These are phyloP conservation scores for Boleophthalmus pectinirostris DNA, from an alignment of 2,113 vertebrate genomes.

Conservation along the genomic window DNA sequence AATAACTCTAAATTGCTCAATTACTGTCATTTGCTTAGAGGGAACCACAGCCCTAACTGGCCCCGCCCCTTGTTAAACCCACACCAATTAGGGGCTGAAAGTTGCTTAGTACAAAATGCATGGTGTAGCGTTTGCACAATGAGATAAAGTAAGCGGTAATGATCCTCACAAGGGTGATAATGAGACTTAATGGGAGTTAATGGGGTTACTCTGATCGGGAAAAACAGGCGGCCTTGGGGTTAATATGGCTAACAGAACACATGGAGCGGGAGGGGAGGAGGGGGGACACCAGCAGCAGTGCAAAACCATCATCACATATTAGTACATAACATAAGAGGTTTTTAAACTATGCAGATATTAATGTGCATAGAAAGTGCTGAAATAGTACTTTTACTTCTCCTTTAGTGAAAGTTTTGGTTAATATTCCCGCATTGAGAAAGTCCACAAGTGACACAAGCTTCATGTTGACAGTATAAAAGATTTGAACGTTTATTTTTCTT, in stretches of 20 bases:
- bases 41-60: slow-evolving; percentile 24
- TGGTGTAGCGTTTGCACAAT: slow-evolving; percentile 51
- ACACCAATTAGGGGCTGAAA: slow-evolving; percentile 31
- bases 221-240: slow-evolving; percentile 60
- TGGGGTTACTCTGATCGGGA: slow-evolving; percentile 67
- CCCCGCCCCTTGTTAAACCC: slow-evolving; percentile 11
- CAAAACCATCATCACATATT: neutral
- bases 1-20: slow-evolving; percentile 40
- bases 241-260: slow-evolving; percentile 65
- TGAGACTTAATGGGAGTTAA: slow-evolving; percentile 74
- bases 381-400: neutral
- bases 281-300: slow-evolving; percentile 1
- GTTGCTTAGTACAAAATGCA: slow-evolving; percentile 38
- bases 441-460: too few species aligned
- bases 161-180: slow-evolving; percentile 54
- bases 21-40: slow-evolving; percentile 54
- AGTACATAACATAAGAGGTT: neutral
- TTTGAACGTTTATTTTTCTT: too few species aligned
- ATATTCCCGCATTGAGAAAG: too few species aligned
- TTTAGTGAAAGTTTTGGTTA: too few species aligned
- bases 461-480: too few species aligned
- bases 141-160: slow-evolving; percentile 53
- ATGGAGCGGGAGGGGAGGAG: slow-evolving; percentile 17
- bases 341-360: neutral
- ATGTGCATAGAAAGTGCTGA: neutral